Evolutionary conservation across 2,797 vertebrate species (phyloP).

Genomic region (Neoniphon sammara): DNA sequence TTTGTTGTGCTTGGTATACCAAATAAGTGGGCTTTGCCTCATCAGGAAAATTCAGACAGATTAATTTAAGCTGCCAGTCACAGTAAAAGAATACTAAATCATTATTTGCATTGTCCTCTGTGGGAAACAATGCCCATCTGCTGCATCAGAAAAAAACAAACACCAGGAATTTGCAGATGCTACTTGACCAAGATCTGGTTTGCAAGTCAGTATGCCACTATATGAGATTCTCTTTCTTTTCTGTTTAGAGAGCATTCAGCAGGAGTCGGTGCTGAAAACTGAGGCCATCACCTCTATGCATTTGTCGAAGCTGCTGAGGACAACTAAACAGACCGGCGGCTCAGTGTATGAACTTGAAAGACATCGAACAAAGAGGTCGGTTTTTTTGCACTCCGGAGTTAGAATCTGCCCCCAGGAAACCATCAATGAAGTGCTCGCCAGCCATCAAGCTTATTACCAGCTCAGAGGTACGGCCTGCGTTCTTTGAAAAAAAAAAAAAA

Average conservation of each 20-base stretch:
- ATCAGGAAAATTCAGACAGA: too few relatives aligned
- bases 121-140: too few relatives aligned
- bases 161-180: not conserved
- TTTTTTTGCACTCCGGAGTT: conserved; percentile 86
- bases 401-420: conserved; percentile 91
- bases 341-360: conserved; percentile 80
- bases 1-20: too few relatives aligned
- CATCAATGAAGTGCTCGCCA: conserved; percentile 87
- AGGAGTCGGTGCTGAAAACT: conserved; percentile 61
- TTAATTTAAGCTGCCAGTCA: too few relatives aligned
- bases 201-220: not conserved
- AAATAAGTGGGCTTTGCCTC: too few relatives aligned
- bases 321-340: conserved; percentile 63
- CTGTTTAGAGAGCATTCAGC: conserved; percentile 66
- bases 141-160: too few relatives aligned
- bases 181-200: not conserved
- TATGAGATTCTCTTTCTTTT: conserved; percentile 12
- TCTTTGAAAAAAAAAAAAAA: too few relatives aligned
- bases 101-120: too few relatives aligned
- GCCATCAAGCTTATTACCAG: conserved; percentile 90
- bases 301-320: conserved; percentile 74
- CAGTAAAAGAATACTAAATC: too few relatives aligned
- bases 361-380: conserved; percentile 86
- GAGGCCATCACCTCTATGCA: conserved; percentile 53
- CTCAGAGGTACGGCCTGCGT: conserved; percentile 82